Conservation (phyloP, 1,140 invertebrate genomes). For the Chymomyza costata region DNA sequence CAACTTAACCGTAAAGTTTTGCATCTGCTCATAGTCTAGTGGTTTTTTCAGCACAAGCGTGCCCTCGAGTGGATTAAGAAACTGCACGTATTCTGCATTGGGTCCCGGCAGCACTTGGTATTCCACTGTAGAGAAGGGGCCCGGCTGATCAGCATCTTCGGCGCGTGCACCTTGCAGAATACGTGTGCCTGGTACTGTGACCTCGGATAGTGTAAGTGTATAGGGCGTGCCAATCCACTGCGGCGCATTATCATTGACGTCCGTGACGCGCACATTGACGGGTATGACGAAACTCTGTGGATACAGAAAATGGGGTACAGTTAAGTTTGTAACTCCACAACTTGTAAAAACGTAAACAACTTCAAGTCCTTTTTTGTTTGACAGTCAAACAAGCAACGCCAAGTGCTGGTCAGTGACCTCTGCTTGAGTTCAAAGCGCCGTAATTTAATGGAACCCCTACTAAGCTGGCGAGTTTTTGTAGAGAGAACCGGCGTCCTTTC, state of each 20-base stretch:
- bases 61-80: conserved; percentile 90
- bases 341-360: too few relatives aligned
- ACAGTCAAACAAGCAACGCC: conserved; percentile 20
- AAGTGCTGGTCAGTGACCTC: conserved; percentile 56
- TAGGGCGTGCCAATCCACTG: conserved; percentile 89
- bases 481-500: neutral
- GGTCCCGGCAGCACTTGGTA: conserved; percentile 88
- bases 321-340: conserved; percentile 12
- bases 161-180: conserved; percentile 87
- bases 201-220: conserved; percentile 88
- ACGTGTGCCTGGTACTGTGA: conserved; percentile 86
- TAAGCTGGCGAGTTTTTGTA: too few relatives aligned
- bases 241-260: conserved; percentile 94
- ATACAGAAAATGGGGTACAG: neutral
- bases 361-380: neutral
- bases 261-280: conserved; percentile 92
- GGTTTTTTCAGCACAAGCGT: conserved; percentile 87
- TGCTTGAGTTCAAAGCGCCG: conserved; percentile 56
- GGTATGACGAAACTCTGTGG: conserved; percentile 89
- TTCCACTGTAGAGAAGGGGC: conserved; percentile 91
- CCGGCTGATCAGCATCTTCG: conserved; percentile 89
- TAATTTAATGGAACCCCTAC: conserved; percentile 2
- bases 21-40: conserved; percentile 89
- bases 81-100: conserved; percentile 88
- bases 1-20: conserved; percentile 87